Conservation (phyloP, 2,113 vertebrate genomes). For the Hippocampus barbouri region DNA sequence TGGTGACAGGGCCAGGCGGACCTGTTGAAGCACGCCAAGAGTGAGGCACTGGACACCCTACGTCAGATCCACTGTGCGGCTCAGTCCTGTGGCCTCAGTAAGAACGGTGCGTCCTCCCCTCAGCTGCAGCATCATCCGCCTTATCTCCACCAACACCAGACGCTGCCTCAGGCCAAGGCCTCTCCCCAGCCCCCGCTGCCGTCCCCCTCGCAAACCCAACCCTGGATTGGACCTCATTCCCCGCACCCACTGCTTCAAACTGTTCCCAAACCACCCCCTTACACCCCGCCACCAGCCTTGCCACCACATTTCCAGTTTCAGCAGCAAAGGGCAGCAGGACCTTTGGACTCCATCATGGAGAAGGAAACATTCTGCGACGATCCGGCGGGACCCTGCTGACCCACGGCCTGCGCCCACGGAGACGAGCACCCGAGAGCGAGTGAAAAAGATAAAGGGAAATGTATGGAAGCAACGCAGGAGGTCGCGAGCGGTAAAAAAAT, state of each 20-base stretch:
- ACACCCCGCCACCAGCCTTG: conserved; percentile 52
- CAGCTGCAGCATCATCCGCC: conserved; percentile 56
- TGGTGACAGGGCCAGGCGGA: conserved; percentile 83
- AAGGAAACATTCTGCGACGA: conserved; percentile 62
- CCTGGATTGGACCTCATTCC: conserved; percentile 32
- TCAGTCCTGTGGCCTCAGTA: conserved; percentile 84
- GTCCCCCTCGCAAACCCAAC: conserved; percentile 27
- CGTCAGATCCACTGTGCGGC: conserved; percentile 89
- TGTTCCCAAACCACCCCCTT: conserved; percentile 57
- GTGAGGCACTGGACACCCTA: conserved; percentile 81
- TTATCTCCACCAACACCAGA: conserved; percentile 51
- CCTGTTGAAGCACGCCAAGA: conserved; percentile 86
- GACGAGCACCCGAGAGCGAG: conserved; percentile 45
- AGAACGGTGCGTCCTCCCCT: conserved; percentile 75
- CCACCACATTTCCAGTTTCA: conserved; percentile 44
- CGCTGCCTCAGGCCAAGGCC: conserved; percentile 30
- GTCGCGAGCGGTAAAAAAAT: background rate
- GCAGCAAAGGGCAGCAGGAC: conserved; percentile 50
- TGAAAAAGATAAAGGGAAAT: background rate
- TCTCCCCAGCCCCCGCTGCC: conserved; percentile 20
- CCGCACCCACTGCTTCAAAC: conserved; percentile 41
- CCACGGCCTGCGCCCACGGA: conserved; percentile 61
- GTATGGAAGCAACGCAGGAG: conserved; percentile 8
- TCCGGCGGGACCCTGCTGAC: conserved; percentile 72
- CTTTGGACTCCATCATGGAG: conserved; percentile 74